These are phyloP conservation scores for Colistium nudipinnis DNA, from an alignment of 2,113 vertebrate genomes.

Conservation along the genomic window DNA sequence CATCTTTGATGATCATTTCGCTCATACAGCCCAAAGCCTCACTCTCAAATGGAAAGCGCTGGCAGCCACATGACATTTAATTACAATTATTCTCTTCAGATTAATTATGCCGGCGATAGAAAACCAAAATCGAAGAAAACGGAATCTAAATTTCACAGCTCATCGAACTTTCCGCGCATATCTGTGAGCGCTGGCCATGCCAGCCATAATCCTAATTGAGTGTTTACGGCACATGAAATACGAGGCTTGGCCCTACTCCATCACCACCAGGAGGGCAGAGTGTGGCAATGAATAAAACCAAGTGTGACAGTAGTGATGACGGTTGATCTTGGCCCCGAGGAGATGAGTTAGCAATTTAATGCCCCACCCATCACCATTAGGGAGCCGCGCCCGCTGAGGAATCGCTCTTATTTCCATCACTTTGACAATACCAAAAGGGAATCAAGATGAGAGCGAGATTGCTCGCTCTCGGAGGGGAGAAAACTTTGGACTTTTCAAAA, in stretches of 20 bases:
- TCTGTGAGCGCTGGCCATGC: constrained; percentile 33
- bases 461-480: constrained; percentile 26
- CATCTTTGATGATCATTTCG: neutral
- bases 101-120: neutral
- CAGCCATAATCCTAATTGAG: constrained; percentile 63
- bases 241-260: constrained; percentile 52
- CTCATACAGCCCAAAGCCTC: neutral
- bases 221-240: constrained; percentile 58
- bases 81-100: neutral
- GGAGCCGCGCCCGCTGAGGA: constrained; percentile 60
- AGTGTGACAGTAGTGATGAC: constrained; percentile 71
- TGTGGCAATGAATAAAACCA: constrained; percentile 67
- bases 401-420: constrained; percentile 68
- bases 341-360: constrained; percentile 75
- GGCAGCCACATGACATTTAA: neutral
- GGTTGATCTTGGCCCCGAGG: constrained; percentile 63
- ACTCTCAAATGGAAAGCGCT: neutral
- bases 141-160: constrained; percentile 3
- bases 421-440: constrained; percentile 65
- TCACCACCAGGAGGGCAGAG: constrained; percentile 58
- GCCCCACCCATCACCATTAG: constrained; percentile 72
- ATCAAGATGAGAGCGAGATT: constrained; percentile 58
- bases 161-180: constrained; percentile 10
- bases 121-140: neutral
- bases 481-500: constrained; percentile 22